Evolutionary conservation across 2,888 invertebrate species (phyloP), one percentile per base, ranked within the genome.

Genomic region (Stomorhina lunata): DNA sequence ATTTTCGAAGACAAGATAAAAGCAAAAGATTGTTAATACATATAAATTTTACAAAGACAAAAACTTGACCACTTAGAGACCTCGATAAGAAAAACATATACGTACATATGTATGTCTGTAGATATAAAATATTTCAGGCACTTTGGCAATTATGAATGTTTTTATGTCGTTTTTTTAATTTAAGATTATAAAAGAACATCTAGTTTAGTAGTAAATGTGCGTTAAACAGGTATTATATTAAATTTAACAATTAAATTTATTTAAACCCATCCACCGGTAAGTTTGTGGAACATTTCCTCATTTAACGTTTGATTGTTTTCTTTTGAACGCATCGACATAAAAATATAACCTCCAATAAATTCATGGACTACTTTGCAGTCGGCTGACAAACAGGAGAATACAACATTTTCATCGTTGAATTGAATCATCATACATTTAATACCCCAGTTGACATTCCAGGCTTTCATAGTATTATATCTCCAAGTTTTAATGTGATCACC

Each of bases 391-490:
- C 98, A 98, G 57, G 96, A 96, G 92, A 99, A 99, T 80, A 97
- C 95, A 17, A 98, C 96, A 89, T 96, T 96, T 86, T 96, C 98
- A 85, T 98, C 98, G 87, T 99, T 98, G 89, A 99, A 98, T 90
- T 99, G 98, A 10, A 99, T 96, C 96, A 97, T 97, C 95, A 99
- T 97, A 91, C 98, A 96, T 89, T 98, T 97, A 48, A 98, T 97
- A 91, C 99, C 99, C 99, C 99, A 99, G 92, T 99, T 99, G 0
- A 99, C 99, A 91, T 99, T 99, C 99, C 99, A 99, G 34, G 98
- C 98, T 93, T 98, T 98, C 96, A 99, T 98, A 63, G 96, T 97
- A 88, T 97, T 97, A 91, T 96, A 99, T 86, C 99, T 93, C 99
- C 99, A 99, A 0, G 99, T 99, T 92, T 99, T 99, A 86, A 98